phyloP scores from a whole-genome alignment of 2,888 invertebrate species.

The Dimorphilus gyrociliatus region DNA sequence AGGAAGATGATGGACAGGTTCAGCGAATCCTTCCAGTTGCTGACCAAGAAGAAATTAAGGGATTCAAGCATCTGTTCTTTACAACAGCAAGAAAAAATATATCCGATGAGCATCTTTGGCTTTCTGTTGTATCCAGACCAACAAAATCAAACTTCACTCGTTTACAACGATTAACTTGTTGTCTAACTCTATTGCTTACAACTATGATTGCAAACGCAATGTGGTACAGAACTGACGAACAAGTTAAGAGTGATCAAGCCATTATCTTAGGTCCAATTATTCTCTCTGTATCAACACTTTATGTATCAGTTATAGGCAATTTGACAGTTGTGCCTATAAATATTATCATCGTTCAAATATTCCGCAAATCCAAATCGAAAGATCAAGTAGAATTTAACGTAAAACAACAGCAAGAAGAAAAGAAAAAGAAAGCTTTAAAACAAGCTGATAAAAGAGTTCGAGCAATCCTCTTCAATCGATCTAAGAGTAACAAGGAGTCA shows the following conservation, averaged over 20 bases:
- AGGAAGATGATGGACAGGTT: constrained; percentile 34
- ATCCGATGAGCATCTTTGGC: constrained; percentile 38
- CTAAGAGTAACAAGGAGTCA: not conserved
- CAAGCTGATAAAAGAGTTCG: not conserved
- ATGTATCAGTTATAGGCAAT: constrained; percentile 3
- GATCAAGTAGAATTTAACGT: constrained; percentile 9
- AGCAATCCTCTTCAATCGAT: not conserved
- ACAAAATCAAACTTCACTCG: constrained; percentile 35
- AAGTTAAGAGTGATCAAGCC: constrained; percentile 3
- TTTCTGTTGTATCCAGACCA: constrained; percentile 37
- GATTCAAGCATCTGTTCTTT: constrained; percentile 32
- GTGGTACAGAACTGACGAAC: constrained; percentile 10
- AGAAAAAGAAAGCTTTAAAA: constrained; percentile 1
- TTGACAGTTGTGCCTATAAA: constrained; percentile 30
- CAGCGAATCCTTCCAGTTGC: constrained; percentile 36
- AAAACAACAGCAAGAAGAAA: constrained; percentile 1
- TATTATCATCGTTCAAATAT: constrained; percentile 29
- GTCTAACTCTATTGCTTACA: constrained; percentile 16
- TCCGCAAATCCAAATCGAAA: constrained; percentile 25
- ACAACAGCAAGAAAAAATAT: constrained; percentile 26
- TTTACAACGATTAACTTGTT: constrained; percentile 18
- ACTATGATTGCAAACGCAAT: constrained; percentile 20
- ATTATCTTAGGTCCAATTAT: constrained; percentile 5
- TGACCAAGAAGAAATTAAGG: constrained; percentile 27
- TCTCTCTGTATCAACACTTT: constrained; percentile 3